Percentiles rank a stretch among this genome's conserved stretches.
Conservation (phyloP, 2,797 vertebrate species). For the Rhodeus uyekii region DNA sequence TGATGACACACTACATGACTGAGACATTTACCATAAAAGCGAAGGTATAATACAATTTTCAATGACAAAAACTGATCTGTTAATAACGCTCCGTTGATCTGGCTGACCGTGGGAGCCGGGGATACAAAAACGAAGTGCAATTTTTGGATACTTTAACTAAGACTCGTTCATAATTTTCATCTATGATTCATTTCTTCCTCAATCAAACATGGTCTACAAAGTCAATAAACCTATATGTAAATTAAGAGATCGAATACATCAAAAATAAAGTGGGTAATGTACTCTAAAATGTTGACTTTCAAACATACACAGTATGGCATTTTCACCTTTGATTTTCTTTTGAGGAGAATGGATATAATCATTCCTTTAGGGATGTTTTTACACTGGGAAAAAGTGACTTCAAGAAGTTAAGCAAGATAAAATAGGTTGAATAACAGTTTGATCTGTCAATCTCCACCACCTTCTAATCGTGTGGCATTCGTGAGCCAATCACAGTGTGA, state of each 20-base stretch:
- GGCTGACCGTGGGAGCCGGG: no score
- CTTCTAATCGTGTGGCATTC: slow-evolving; percentile 22
- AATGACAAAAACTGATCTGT: no score
- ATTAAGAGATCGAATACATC: not conserved
- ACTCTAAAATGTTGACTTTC: not conserved
- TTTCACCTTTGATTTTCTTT: no score
- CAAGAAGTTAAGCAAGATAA: no score
- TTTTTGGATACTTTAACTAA: not conserved
- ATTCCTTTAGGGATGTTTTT: not conserved
- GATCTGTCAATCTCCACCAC: not conserved
- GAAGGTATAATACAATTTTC: no score
- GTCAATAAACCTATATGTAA: not conserved
- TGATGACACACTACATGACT: no score
- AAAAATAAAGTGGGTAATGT: not conserved
- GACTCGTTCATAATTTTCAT: not conserved
- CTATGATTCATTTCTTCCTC: not conserved
- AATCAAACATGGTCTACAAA: not conserved
- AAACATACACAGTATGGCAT: not conserved
- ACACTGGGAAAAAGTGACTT: not conserved
- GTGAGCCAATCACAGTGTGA: slow-evolving; percentile 13
- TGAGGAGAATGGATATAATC: not conserved
- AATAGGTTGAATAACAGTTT: not conserved
- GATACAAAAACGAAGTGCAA: no score
- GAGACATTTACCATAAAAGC: no score
- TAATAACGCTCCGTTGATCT: no score